Evolutionary conservation across 1,140 invertebrate species (phyloP).

Genomic region (Cherax destructor): DNA sequence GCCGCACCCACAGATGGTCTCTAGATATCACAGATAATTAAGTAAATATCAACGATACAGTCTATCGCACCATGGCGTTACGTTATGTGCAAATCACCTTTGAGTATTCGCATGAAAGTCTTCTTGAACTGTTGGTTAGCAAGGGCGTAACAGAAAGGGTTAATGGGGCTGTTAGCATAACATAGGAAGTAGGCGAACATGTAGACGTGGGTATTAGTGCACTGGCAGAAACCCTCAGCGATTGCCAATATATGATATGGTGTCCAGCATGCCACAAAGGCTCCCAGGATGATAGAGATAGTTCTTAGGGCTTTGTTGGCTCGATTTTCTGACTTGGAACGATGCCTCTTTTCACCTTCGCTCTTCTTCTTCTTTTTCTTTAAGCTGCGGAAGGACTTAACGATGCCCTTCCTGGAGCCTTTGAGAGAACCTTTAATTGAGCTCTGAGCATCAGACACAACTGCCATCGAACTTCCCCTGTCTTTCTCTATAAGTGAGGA

Average conservation of each 20-base stretch:
- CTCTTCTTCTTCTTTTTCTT: conserved; percentile 76
- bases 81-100: conserved; percentile 93
- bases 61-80: conserved; percentile 76
- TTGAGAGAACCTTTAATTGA: conserved; percentile 69
- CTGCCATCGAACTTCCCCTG: conserved; percentile 40
- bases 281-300: conserved; percentile 94
- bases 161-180: conserved; percentile 92
- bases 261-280: conserved; percentile 99
- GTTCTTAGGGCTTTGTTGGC: conserved; percentile 98
- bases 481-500: conserved; percentile 70
- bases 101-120: conserved; percentile 96
- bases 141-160: conserved; percentile 90
- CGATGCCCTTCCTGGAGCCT: conserved; percentile 68
- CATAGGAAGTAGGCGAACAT: conserved; percentile 99
- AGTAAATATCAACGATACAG: conserved; percentile 32
- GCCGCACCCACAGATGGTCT: conserved; percentile 13
- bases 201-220: conserved; percentile 94
- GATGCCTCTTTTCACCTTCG: conserved; percentile 80
- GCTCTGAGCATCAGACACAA: conserved; percentile 63
- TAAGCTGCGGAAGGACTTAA: conserved; percentile 71
- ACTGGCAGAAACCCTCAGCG: conserved; percentile 96
- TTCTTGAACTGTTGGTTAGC: conserved; percentile 99
- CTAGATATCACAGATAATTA: conserved; percentile 69
- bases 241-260: conserved; percentile 98
- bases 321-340: conserved; percentile 93